Base-by-base conservation (phyloP, 2,797 vertebrate species). In the Zenarchopterus dispar region DNA sequence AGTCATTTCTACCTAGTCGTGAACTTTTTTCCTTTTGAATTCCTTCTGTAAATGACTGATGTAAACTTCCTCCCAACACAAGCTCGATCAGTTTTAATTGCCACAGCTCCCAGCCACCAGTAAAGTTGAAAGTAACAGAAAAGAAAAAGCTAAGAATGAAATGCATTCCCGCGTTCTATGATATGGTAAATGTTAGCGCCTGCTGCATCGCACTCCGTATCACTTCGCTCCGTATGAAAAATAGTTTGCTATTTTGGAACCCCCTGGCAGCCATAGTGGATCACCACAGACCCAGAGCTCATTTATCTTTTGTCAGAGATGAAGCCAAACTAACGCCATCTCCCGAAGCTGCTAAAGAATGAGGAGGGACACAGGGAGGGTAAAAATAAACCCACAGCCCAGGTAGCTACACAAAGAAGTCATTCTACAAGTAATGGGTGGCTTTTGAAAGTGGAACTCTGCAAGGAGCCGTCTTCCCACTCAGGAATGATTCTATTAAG, bases 181-280 rank as follows among this genome's bases (percentile, higher is more conserved):
- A 92, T 85, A 92, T 93, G 92, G 95, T 96, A 90, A 95, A 94
- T 92, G 94, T 90, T 94, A 93, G 94, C 88, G 95, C 95, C 96
- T 96, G 96, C 95, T 95, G 95, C 95, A 95, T 95, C 91, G 93
- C 93, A 94, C 95, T 95, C 95, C 94, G 90, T 94, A 96, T 97
- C 96, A 94, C 95, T 94, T 95, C 93, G 95, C 94, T 94, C 91
- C 94, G 94, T 95, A 96, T 99, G 97, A 99, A 99, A 98, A 98
- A 99, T 98, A 96, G 97, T 98, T 97, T 98, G 96, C 97, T 99
- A 99, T 99, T 99, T 99, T 98, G 94, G 97, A 99, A 98, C 94
- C 96, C 96, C 95, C 96, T 96, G 95, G 96, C 97, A 99, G 96
- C 95, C 95, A 94, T 92, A 95, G 94, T 95, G 94, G 96, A 96